phyloP scores from a whole-genome alignment of 2,797 vertebrate genomes.

The Natrix natrix region DNA sequence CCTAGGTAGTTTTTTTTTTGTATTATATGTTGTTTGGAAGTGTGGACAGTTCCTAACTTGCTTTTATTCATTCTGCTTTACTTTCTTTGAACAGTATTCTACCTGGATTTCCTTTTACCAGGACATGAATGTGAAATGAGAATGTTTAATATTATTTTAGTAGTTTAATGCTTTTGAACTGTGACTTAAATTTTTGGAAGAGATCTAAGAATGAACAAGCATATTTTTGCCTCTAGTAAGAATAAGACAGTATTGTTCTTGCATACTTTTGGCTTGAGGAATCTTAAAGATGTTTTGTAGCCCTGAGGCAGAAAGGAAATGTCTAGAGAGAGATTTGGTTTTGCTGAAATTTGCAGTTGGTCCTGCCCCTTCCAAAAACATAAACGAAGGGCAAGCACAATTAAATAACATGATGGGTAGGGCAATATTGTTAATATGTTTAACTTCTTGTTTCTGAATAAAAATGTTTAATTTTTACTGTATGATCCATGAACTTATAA shows the following conservation, averaged over 20 bases:
- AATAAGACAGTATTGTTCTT: neutral
- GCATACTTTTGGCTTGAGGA: neutral
- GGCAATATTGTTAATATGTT: neutral
- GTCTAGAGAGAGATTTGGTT: neutral
- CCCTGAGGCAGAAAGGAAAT: neutral
- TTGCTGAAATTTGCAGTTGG: neutral
- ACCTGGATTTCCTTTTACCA: neutral
- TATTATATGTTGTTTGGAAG: neutral
- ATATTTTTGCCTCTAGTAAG: neutral
- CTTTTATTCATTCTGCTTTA: neutral
- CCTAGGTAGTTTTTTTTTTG: neutral
- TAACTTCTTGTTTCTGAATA: neutral
- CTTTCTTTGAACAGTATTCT: neutral
- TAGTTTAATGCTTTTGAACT: neutral
- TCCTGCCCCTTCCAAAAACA: neutral
- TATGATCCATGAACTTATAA: neutral
- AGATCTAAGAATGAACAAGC: neutral
- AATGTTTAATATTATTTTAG: neutral
- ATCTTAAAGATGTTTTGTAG: neutral
- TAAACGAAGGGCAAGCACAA: neutral
- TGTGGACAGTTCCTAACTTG: accelerated
- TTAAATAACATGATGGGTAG: neutral
- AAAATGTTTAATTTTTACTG: neutral
- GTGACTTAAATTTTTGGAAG: accelerated
- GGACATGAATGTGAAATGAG: neutral